Base-by-base conservation (phyloP, 2,888 invertebrate species). In the Heliothis peltigera region DNA sequence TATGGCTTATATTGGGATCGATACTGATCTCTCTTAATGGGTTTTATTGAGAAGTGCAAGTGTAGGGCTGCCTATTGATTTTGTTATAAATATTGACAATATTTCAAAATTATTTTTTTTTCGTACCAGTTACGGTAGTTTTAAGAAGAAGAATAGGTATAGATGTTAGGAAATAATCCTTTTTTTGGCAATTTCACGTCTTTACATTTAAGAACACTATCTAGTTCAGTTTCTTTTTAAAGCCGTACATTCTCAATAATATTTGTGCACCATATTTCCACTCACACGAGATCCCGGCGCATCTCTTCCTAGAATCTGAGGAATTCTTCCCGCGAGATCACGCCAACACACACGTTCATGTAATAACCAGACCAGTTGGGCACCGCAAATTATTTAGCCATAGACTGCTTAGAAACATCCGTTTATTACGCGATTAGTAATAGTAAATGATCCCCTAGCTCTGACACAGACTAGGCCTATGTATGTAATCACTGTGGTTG, bases 341-440 rank as follows among this genome's bases (percentile, higher is more conserved):
- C 44, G 10, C 28, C 51, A 64, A 58, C 59, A 53, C 32, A 60
- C 74, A 69, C 69, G 64, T 44, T 64, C 55, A 60, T 56, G 49
- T 73, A 63, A 67, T 66, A 69, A 66, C 78, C 49, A 64, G 64
- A 61, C 56, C 35, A 63, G 57, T 62, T 69, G 42, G 43, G 42
- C 48, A 49, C 57, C 48, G 67, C 67, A 56, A 73, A 76, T 76
- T 76, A 79, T 76, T 79, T 73, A 68, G 68, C 76, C 42, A 62
- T 43, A 68, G 70, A 67, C 69, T 65, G 69, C 74, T 70, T 75
- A 65, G 63, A 70, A 73, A 63, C 52, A 71, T 74, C 67, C 75
- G 64, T 76, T 76, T 70, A 74, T 70, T 67, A 61, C 70, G 6
- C 69, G 75, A 77, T 77, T 75, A 75, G 58, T 66, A 63, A 47